Percentiles rank a stretch among this genome's conserved stretches.
phyloP scores from a whole-genome alignment of 2,888 invertebrate genomes.

The Eudemis profundana region DNA sequence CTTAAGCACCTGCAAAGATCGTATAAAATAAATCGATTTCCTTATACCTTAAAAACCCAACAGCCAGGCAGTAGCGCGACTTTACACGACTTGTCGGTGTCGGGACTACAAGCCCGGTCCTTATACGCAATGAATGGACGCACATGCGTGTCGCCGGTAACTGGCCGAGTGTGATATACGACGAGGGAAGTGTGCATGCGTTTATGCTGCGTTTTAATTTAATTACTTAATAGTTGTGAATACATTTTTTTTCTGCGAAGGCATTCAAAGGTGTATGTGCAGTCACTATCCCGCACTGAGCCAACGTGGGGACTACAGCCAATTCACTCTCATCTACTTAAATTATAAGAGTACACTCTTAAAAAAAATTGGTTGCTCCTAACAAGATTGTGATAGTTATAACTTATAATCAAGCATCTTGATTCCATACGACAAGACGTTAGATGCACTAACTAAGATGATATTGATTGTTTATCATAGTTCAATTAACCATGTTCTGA shows the following conservation, averaged over 20 bases:
- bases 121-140: slow-evolving; percentile 45
- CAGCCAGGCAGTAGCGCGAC: slow-evolving; percentile 32
- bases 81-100: slow-evolving; percentile 42
- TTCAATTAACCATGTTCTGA: too few relatives aligned
- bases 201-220: slow-evolving; percentile 19
- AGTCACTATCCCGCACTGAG: too few relatives aligned
- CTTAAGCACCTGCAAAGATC: slow-evolving; percentile 13
- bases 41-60: slow-evolving; percentile 41
- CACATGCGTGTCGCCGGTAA: slow-evolving; percentile 30
- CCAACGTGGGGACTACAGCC: too few relatives aligned
- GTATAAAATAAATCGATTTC: slow-evolving; percentile 40
- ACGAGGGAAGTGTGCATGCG: slow-evolving; percentile 17
- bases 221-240: slow-evolving; percentile 2
- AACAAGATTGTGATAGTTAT: too few relatives aligned
- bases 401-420: too few relatives aligned
- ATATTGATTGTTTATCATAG: too few relatives aligned
- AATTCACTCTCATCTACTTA: too few relatives aligned
- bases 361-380: too few relatives aligned
- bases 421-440: too few relatives aligned
- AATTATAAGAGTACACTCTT: too few relatives aligned
- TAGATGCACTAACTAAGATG: too few relatives aligned
- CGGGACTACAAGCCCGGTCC: slow-evolving; percentile 38
- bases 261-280: neutral
- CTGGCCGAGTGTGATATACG: slow-evolving; percentile 33
- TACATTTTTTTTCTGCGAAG: neutral